A percentile compares a stretch with the other conserved stretches of the same genome.
Evolutionary conservation across 2,888 invertebrate genomes (phyloP).

Genomic region (Limnephilus rhombicus): DNA sequence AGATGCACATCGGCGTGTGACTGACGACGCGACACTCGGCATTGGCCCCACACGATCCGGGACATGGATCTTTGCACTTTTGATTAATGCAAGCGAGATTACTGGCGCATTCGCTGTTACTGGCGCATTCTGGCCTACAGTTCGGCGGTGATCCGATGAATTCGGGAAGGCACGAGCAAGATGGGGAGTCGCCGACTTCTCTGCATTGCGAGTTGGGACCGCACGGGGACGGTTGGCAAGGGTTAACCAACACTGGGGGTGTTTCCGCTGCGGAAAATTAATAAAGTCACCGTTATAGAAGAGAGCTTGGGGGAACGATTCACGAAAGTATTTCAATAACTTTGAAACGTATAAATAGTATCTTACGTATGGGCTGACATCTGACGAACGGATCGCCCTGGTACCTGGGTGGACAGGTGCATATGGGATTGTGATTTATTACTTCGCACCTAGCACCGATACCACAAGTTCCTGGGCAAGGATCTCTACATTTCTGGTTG

Average conservation of each 20-base stretch:
- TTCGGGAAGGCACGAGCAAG: slow-evolving; percentile 82
- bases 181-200: slow-evolving; percentile 80
- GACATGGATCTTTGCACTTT: slow-evolving; percentile 85
- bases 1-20: slow-evolving; percentile 83
- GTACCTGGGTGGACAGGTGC: slow-evolving; percentile 79
- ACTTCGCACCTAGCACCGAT: slow-evolving; percentile 84
- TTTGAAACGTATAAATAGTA: background rate
- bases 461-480: slow-evolving; percentile 88
- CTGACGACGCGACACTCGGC: slow-evolving; percentile 86
- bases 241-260: slow-evolving; percentile 71
- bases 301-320: background rate
- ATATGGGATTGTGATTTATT: slow-evolving; percentile 86
- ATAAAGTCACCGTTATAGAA: slow-evolving; percentile 25
- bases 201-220: slow-evolving; percentile 82
- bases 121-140: slow-evolving; percentile 83
- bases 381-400: slow-evolving; percentile 86
- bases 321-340: background rate
- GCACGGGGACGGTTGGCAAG: slow-evolving; percentile 83
- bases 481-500: slow-evolving; percentile 87
- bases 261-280: slow-evolving; percentile 50
- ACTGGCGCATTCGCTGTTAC: slow-evolving; percentile 82
- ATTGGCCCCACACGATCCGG: slow-evolving; percentile 82
- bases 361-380: slow-evolving; percentile 78
- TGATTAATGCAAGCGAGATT: slow-evolving; percentile 83
- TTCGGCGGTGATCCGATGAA: slow-evolving; percentile 81